Evolutionary conservation across 2,888 invertebrate species (phyloP), one percentile per base, ranked within the genome.

Genomic region (Cotesia congregata): DNA sequence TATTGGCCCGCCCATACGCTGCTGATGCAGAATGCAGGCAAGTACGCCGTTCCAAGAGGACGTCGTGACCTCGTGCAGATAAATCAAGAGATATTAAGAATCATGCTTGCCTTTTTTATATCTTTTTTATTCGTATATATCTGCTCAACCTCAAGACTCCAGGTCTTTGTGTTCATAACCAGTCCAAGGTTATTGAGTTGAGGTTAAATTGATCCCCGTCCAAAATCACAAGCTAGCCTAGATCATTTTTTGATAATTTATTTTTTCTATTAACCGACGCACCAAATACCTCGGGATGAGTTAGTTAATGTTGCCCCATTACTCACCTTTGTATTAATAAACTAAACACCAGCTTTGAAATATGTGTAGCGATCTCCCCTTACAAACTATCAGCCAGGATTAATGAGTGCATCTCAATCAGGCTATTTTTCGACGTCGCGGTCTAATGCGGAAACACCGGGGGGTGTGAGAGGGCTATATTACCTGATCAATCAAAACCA

Each of bases 321-420:
- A 30, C 30, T 30, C 30, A 30, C 30, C 30, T 30, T 30, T 39
- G 41, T 73, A 67, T 70, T 60, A 71, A 77, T 76, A 68, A 77
- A 71, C 50, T 68, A 41, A 72, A 75, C 70, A 60, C 60, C 71
- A 41, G 30, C 30, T 30, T 30, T 76, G 62, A 20, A 38, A 60
- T 38, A 67, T 6, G 59, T 71, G 77, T 79, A 78, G 75, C 79
- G 76, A 75, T 70, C 77, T 75, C 67, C 40, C 69, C n/a, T 50
- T 50, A 50, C 38, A 50, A 74, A 60, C 62, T 68, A 64, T 30
- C 41, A 50, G 12, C 75, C 69, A 86, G 87, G 86, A 88, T 88
- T 88, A 88, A 88, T 88, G 88, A 86, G 88, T 88, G 88, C 88
- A 88, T 88, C 88, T 88, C 88, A 88, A 88, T 88, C 86, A 85